phyloP scores from a whole-genome alignment of 1,140 invertebrate genomes.

The Drosophila athabasca region DNA sequence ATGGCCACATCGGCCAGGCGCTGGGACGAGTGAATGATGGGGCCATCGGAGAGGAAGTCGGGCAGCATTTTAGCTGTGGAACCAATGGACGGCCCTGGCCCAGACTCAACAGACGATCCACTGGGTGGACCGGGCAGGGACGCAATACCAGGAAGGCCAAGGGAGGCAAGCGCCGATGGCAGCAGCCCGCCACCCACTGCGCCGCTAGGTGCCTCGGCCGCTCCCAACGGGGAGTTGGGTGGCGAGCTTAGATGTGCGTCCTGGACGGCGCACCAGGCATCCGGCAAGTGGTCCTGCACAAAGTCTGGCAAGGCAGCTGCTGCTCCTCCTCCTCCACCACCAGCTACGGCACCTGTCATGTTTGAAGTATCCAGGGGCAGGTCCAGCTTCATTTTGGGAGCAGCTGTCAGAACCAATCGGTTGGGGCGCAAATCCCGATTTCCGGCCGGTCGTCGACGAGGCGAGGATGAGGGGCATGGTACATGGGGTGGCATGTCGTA shows the following conservation, averaged over 20 bases:
- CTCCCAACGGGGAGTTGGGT: conserved; percentile 70
- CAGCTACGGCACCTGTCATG: conserved; percentile 31
- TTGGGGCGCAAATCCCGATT: conserved; percentile 63
- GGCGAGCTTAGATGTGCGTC: conserved; percentile 74
- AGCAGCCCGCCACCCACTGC: conserved; percentile 42
- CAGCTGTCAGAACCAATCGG: conserved; percentile 51
- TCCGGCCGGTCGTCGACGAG: conserved; percentile 58
- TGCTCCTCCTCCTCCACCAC: conserved; percentile 27
- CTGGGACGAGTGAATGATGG: conserved; percentile 85
- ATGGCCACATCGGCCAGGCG: conserved; percentile 84
- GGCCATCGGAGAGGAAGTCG: conserved; percentile 90
- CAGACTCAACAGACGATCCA: conserved; percentile 9
- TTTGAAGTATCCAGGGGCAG: conserved; percentile 60
- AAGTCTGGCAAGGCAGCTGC: conserved; percentile 85
- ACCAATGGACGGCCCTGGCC: conserved; percentile 25
- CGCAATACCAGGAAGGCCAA: conserved; percentile 33
- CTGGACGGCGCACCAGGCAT: conserved; percentile 84
- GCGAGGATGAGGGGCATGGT: conserved; percentile 48
- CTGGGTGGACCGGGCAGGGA: conserved; percentile 21
- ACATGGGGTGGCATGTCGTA: conserved; percentile 73
- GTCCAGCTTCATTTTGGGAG: conserved; percentile 73
- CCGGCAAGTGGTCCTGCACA: conserved; percentile 86
- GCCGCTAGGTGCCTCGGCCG: conserved; percentile 80
- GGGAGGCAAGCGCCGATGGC: conserved; percentile 17
- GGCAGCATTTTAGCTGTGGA: conserved; percentile 86